Base-by-base conservation (phyloP, 2,888 invertebrate genomes). In the Eulithis prunata region DNA sequence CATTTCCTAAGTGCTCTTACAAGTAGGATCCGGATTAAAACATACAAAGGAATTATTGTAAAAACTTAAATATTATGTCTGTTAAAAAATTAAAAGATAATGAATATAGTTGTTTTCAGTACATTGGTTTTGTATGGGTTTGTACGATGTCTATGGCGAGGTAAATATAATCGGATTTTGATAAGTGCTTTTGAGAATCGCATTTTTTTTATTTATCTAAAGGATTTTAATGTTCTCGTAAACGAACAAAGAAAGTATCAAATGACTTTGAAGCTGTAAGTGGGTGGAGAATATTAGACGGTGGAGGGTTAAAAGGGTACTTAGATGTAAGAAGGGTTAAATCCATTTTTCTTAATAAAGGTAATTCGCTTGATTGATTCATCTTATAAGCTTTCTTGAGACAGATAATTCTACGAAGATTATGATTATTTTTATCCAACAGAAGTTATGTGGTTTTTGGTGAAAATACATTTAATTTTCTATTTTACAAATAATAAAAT, bases 131-230 rank as follows among this genome's bases (percentile, higher is more conserved):
- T 77, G 81, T 79, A 81, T 75, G 74, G 76, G 75, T 77, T 36
- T 60, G 59, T 47, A 53, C 62, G 38, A 57, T 41, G 13, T 64
- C 53, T 57, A 57, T 21, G 56, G 53, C 78, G 78, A 77, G 78
- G 77, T 80, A 81, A 85, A 84, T 84, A 81, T 87, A 87, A 88
- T 84, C 84, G 83, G 85, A 85, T 87, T 85, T 82, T 75, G 76
- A 72, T 74, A 77, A 79, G 76, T 74, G 74, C 61, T 69, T 71
- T 69, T 62, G 12, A 55, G 49, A 63, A 65, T 61, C 11, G n/a
- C 8, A 14, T 14, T 57, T 62, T 59, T 60, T 57, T 21, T 61
- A 45, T 58, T 45, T 55, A 49, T 61, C 32, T 49, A 14, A 54
- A 47, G 14, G 7, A 13, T 59, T 67, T 36, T 32, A 38, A 60